Evolutionary conservation across 2,888 invertebrate genomes (phyloP).

Genomic region (Cephalotes varians): DNA sequence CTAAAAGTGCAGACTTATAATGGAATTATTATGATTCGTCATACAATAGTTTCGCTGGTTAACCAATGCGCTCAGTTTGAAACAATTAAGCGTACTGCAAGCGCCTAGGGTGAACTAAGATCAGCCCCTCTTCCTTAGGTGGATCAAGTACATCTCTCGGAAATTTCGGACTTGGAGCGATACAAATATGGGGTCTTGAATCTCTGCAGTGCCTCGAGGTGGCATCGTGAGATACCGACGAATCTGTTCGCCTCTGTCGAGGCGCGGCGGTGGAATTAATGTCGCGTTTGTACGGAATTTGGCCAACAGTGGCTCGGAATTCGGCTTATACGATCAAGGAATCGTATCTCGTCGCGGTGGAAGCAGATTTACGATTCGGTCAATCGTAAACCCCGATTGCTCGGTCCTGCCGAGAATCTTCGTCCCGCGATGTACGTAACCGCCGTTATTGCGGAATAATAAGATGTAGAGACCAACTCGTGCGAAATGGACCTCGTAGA

Average conservation of each 20-base stretch:
- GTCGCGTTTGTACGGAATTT: constrained; percentile 63
- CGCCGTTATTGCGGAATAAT: constrained; percentile 22
- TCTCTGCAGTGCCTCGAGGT: constrained; percentile 45
- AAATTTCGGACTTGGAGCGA: constrained; percentile 49
- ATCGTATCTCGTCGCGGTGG: constrained; percentile 60
- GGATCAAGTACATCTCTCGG: constrained; percentile 21
- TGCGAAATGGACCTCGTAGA: constrained; percentile 58
- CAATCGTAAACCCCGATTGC: constrained; percentile 74
- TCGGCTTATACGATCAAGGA: constrained; percentile 61
- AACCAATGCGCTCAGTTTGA: constrained; percentile 25
- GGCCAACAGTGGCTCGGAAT: constrained; percentile 47
- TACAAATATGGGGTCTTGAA: constrained; percentile 38
- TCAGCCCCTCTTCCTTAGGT: constrained; percentile 15
- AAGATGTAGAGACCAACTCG: constrained; percentile 41
- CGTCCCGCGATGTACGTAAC: constrained; percentile 14
- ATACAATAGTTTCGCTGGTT: constrained; percentile 42
- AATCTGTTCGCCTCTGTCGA: neutral
- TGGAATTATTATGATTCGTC: neutral
- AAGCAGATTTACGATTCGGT: constrained; percentile 72
- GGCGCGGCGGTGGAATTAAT: constrained; percentile 57
- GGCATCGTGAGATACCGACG: constrained; percentile 40
- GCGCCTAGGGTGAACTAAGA: constrained; percentile 43
- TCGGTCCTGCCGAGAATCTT: constrained; percentile 32
- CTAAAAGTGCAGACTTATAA: neutral
- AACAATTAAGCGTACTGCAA: constrained; percentile 20